These are phyloP conservation scores for Ptilodon capucinus DNA, from an alignment of 2,888 invertebrate species.

Conservation along the genomic window DNA sequence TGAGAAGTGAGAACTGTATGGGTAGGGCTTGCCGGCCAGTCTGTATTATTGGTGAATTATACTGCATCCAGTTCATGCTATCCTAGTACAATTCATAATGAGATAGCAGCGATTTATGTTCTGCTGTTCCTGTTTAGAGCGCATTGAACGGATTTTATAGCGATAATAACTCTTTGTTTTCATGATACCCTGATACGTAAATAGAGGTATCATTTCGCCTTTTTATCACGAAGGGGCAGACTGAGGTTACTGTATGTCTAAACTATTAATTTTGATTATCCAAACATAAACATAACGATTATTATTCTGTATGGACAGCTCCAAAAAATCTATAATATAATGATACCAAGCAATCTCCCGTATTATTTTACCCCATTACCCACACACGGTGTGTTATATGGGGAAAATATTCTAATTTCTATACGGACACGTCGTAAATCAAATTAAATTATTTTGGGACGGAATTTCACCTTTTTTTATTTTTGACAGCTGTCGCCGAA, in stretches of 20 bases:
- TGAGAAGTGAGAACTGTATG: no score
- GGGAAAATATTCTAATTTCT: not conserved
- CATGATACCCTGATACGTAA: not conserved
- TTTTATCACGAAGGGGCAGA: not conserved
- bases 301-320: no score
- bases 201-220: not conserved
- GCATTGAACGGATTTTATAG: not conserved
- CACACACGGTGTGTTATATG: not conserved
- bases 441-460: not conserved
- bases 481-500: not conserved
- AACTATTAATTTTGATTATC: no score
- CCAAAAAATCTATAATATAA: not conserved
- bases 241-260: no score
- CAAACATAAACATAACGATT: no score
- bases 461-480: not conserved
- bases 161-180: not conserved
- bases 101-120: not conserved
- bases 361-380: not conserved
- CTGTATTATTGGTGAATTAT: no score
- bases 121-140: not conserved
- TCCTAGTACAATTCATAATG: not conserved
- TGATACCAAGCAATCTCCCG: not conserved
- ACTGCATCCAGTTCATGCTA: not conserved
- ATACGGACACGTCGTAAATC: not conserved
- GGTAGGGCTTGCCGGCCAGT: no score